Conservation (phyloP, 2,888 invertebrate genomes). For the Subacronicta megacephala region DNA sequence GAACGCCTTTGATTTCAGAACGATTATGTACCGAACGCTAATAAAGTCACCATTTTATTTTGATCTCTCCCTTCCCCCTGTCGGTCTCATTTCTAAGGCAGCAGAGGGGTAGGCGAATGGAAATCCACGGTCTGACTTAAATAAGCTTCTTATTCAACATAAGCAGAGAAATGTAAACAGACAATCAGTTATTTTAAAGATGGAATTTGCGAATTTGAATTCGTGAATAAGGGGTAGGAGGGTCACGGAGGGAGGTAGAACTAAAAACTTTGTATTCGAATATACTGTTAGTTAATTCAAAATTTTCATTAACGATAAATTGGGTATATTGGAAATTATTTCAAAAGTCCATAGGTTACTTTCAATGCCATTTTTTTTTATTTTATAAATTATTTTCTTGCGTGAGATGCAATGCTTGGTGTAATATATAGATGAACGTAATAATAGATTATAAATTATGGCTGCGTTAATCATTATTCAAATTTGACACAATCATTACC, state of each 20-base stretch:
- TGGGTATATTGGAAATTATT: no score
- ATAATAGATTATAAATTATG: no score
- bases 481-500: constrained; percentile 9
- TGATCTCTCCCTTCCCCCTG: constrained; percentile 56
- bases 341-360: no score
- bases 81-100: constrained; percentile 34
- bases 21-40: constrained; percentile 79
- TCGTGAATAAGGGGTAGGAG: constrained; percentile 61
- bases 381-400: no score
- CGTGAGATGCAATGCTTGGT: no score
- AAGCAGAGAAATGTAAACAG: constrained; percentile 86
- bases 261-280: constrained; percentile 60
- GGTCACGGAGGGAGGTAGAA: constrained; percentile 38
- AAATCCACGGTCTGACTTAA: constrained; percentile 67
- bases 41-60: constrained; percentile 76
- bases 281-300: constrained; percentile 47
- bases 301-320: no score
- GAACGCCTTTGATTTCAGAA: constrained; percentile 78
- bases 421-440: no score
- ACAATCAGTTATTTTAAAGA: constrained; percentile 87
- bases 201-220: constrained; percentile 82
- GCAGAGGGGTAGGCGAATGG: constrained; percentile 46
- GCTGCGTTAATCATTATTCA: constrained; percentile 8
- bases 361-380: no score
- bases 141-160: constrained; percentile 81